Evolutionary conservation across 2,113 vertebrate genomes (phyloP).

Genomic region (Colius striatus): DNA sequence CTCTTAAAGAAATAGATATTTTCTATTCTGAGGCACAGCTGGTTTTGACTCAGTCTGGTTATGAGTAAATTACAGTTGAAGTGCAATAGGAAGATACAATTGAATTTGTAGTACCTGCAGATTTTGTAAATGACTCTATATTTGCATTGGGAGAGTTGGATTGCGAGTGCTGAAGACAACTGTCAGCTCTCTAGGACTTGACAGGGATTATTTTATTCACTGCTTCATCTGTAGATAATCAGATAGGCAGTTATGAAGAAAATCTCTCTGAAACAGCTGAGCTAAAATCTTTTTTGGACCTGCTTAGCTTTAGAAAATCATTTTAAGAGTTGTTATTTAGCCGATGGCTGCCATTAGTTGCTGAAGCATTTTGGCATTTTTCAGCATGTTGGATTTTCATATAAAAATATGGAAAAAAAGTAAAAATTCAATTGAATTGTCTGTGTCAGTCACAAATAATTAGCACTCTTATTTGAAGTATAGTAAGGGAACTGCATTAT

Average conservation of each 20-base stretch:
- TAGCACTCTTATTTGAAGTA: background rate
- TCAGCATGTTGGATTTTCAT: background rate
- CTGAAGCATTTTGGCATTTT: background rate
- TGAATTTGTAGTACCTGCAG: conserved; percentile 9
- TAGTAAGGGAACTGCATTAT: background rate
- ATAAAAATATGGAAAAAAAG: background rate
- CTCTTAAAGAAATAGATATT: background rate
- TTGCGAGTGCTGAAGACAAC: background rate
- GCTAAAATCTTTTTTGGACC: background rate
- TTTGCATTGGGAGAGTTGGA: background rate
- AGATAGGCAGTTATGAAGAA: background rate
- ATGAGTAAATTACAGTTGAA: conserved; percentile 42
- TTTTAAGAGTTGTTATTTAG: background rate
- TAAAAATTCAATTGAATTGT: background rate
- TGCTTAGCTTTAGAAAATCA: background rate
- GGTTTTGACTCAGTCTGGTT: conserved; percentile 25
- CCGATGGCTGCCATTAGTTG: background rate
- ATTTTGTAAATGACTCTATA: background rate
- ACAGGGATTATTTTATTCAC: background rate
- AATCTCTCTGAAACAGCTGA: background rate
- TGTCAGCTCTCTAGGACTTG: background rate
- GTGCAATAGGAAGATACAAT: background rate
- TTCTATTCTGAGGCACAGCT: conserved; percentile 32
- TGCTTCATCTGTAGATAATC: background rate
- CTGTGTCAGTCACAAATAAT: background rate